phyloP scores from a whole-genome alignment of 2,888 invertebrate species.

The Arrhopalites spinosus region DNA sequence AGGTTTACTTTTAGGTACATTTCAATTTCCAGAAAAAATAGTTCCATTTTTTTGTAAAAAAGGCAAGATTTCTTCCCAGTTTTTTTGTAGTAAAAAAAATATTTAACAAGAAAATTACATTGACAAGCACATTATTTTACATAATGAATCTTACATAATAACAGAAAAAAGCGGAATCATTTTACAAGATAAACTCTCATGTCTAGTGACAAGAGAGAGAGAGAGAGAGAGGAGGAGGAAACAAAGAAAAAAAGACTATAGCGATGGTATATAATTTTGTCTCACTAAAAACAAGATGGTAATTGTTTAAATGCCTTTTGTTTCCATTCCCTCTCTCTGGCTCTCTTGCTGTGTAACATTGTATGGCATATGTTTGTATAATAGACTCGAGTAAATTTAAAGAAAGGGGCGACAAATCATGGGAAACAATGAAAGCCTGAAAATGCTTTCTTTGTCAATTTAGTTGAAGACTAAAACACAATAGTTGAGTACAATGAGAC shows the following conservation, averaged over 20 bases:
- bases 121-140: too few species aligned
- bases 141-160: too few species aligned
- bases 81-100: too few species aligned
- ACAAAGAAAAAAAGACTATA: not conserved
- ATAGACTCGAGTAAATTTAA: constrained; percentile 6
- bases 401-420: constrained; percentile 15
- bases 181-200: too few species aligned
- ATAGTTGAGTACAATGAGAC: constrained; percentile 42
- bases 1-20: too few species aligned
- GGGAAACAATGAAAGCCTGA: not conserved
- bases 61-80: too few species aligned
- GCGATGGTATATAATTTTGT: not conserved
- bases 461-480: not conserved
- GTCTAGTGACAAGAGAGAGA: too few species aligned
- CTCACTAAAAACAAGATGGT: too few species aligned
- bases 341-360: not conserved
- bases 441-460: constrained; percentile 20
- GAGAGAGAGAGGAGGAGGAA: not conserved
- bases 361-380: not conserved
- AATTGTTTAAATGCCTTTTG: not conserved
- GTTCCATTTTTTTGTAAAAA: too few species aligned
- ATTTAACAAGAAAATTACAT: too few species aligned
- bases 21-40: too few species aligned
- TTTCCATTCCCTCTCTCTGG: not conserved
- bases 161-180: too few species aligned